Evolutionary conservation across 1,140 invertebrate genomes (phyloP).

Genomic region (Oedothorax gibbosus): DNA sequence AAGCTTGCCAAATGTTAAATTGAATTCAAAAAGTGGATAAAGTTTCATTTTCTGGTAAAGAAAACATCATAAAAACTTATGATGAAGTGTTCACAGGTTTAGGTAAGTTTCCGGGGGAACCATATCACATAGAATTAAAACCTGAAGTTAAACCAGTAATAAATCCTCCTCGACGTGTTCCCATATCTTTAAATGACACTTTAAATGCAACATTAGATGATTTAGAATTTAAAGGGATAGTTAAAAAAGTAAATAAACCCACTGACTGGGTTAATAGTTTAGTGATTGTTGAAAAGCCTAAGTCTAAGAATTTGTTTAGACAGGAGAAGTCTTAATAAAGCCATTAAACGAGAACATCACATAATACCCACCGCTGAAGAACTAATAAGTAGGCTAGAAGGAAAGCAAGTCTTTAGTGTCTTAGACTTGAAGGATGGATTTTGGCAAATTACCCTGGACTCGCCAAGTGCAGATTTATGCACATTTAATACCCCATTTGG

Average conservation of each 20-base stretch:
- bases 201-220: conserved; percentile 62
- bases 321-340: conserved; percentile 64
- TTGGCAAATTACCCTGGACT: conserved; percentile 15
- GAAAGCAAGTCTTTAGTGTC: conserved; percentile 12
- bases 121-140: conserved; percentile 48
- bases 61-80: neutral
- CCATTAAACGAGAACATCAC: conserved; percentile 54
- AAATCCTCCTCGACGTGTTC: conserved; percentile 41
- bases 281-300: conserved; percentile 62
- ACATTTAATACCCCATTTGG: conserved; percentile 62
- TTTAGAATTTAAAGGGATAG: conserved; percentile 62
- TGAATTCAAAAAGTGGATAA: neutral
- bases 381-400: conserved; percentile 37
- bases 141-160: conserved; percentile 24
- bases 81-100: conserved; percentile 12
- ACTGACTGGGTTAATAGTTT: conserved; percentile 63
- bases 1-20: neutral
- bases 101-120: conserved; percentile 21
- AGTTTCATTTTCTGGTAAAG: neutral
- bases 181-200: conserved; percentile 29
- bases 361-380: conserved; percentile 13
- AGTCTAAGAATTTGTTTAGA: conserved; percentile 62
- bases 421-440: conserved; percentile 32
- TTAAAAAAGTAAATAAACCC: conserved; percentile 64
- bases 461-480: conserved; percentile 14